Conservation (phyloP, 2,113 vertebrate genomes). For the Notechis scutatus region DNA sequence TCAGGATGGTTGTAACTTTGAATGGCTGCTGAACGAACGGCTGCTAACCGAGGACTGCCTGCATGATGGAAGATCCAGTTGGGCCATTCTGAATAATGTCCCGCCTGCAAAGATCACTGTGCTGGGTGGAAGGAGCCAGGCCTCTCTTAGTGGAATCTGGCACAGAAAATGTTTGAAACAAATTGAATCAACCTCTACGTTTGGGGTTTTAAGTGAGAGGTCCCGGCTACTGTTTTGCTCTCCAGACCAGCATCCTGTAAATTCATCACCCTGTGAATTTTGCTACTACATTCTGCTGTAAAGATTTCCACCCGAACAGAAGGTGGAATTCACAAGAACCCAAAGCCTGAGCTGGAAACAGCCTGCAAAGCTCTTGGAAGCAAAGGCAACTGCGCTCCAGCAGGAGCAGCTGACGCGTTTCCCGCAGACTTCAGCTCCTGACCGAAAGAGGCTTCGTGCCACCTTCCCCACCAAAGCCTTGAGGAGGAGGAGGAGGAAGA, state of each 20-base stretch:
- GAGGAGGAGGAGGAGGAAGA: too few species aligned
- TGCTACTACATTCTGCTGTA: background rate
- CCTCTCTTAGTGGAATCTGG: background rate
- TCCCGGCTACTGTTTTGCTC: background rate
- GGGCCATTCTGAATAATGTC: background rate
- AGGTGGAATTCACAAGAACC: background rate
- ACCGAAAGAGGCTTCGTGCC: background rate
- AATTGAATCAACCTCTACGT: background rate
- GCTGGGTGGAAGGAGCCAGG: background rate
- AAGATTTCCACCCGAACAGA: background rate
- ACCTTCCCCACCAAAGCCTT: background rate
- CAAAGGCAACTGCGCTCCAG: background rate
- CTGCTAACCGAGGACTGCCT: background rate
- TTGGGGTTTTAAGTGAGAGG: background rate
- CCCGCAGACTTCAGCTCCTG: background rate
- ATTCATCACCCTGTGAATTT: background rate
- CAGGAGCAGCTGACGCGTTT: accelerated
- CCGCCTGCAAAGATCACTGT: background rate
- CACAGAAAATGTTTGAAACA: background rate
- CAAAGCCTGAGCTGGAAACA: background rate
- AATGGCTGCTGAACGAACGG: background rate
- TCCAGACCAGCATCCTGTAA: background rate
- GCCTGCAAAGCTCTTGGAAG: background rate
- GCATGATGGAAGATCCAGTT: background rate
- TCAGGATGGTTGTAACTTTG: background rate